Base-by-base conservation (phyloP, 2,113 vertebrate genomes). In the Microtus oregoni region DNA sequence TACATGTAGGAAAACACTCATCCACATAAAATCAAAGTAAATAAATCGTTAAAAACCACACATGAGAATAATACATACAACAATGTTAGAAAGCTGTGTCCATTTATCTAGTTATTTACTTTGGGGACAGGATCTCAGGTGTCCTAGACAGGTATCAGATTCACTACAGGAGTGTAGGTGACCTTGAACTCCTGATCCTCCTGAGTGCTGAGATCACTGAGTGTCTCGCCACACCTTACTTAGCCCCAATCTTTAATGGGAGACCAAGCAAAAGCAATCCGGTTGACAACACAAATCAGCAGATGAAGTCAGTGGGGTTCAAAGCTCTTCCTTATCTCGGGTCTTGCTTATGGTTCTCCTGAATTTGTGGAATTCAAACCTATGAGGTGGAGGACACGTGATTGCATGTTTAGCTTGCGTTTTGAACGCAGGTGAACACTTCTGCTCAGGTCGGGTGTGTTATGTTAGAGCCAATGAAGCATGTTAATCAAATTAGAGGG, bases 371-470 rank as follows among this genome's bases (percentile, higher is more conserved):
- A 75, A 24, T 41, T 28, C 2, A 4, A 44, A 41, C 14, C 52
- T 52, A 47, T 41, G 38, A 12, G 52, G 55, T 86, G 15, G 24
- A 22, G 41, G 47, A 47, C 83, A 73, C 13, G 50, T 32, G 55
- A n/a, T 61, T 20, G 9, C 30, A 6, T 73, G 19, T 55, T 88
- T n/a, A 26, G 5, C 47, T 86, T 24, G 19, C 52, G 70, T 73
- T 24, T 0, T 63, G 10, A 9, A 10, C 1, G 79, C 13, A 13
- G 24, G 65, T 58, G 13, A 44, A 17, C 9, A 14, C 0, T 1
- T 15, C 11, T 78, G 75, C 44, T 79, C 79, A 63, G 38, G 2
- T n/a, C 28, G 20, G 10, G 13, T 47, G 22, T 88, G 90, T 52
- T 72, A 55, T 86, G 73, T 82, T 81, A 7, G 4, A 72, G 55